Base-by-base conservation (phyloP, 2,113 vertebrate species). In the Mirounga angustirostris region DNA sequence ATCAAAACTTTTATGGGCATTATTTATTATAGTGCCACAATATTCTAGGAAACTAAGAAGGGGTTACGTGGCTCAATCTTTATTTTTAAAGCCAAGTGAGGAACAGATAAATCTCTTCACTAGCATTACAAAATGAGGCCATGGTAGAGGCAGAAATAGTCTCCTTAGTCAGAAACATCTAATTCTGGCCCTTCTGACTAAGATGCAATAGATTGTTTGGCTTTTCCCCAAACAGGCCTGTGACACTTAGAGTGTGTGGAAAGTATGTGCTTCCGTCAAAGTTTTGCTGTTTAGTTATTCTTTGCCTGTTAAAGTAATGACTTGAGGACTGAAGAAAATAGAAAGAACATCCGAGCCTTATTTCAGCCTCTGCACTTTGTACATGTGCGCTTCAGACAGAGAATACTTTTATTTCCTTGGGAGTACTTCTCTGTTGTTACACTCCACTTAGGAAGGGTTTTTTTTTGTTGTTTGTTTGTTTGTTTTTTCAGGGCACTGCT, bases 221-320 rank as follows among this genome's bases (percentile, higher is more conserved):
- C 69, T 54, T 97, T 97, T 94, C 61, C 95, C 58, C 88, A 84
- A 95, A 89, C 65, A 96, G 86, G 83, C 87, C 86, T 94, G 85
- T 88, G 96, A 92, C 86, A 10, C 94, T 89, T 94, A 85, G 82
- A 58, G 63, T 88, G 76, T 96, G 82, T 97, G 93, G 96, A 96
- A 97, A 97, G 58, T 97, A 93, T 97, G 96, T 26, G 82, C 58
- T 89, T 78, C 91, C 10, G 15, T 95, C 81, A 92, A 91, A 91
- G 43, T 71, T 96, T 73, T 93, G 90, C 91, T 97, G 59, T 81
- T 88, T 97, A 52, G 79, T 89, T 94, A 71, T 92, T 97, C 92
- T 76, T 94, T 95, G 91, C 94, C 96, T 87, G 83, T 90, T 90
- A 90, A 91, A 95, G 74, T 88, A 83, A 61, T 95, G 91, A 93